Base-by-base conservation (phyloP, 2,113 vertebrate genomes). In the Gallinago paraguaiae region DNA sequence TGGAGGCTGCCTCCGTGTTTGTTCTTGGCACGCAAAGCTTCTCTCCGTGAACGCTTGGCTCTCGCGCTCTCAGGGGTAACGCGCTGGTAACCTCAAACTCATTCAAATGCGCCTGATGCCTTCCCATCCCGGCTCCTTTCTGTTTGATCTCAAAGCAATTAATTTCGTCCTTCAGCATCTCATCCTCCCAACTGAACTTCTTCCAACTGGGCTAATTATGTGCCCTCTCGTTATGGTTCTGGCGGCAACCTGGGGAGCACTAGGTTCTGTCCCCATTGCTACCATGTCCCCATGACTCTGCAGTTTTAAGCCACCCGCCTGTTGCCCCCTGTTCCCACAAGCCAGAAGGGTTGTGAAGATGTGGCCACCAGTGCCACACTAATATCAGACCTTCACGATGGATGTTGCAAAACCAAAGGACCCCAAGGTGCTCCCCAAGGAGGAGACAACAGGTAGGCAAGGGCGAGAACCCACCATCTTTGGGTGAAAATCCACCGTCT, bases 91-190 rank as follows among this genome's bases (percentile, higher is more conserved):
- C 88, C 80, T 83, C 80, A 11, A 48, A 2, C 64, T 90, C 71
- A 82, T 89, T 84, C 39, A 12, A 18, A 71, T 85, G 59, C 81
- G n/a, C 39, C 74, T 20, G 68, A 14, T 2, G 82, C 45, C 24
- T 33, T 65, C 61, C 41, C 76, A 33, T 25, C 46, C 39, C 16
- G 0, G 63, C 56, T 57, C 64, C 50, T 64, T 45, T 64, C 70
- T 45, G 27, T 76, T 87, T 87, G 83, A 87, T 92, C 90, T 82
- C 43, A 2, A 33, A 87, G 70, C 56, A 87, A 87, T 87, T 82
- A 82, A 82, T 87, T 87, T 63, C 5, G 19, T 92, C 90, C 90
- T 92, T 92, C 77, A 76, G 56, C 56, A 39, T n/a, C 83, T 92
- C 77, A 50, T 43, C 77, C 50, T 87, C 63, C 56, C 57, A 67